phyloP scores from a whole-genome alignment of 2,888 invertebrate genomes.

The Eulithis prunata region DNA sequence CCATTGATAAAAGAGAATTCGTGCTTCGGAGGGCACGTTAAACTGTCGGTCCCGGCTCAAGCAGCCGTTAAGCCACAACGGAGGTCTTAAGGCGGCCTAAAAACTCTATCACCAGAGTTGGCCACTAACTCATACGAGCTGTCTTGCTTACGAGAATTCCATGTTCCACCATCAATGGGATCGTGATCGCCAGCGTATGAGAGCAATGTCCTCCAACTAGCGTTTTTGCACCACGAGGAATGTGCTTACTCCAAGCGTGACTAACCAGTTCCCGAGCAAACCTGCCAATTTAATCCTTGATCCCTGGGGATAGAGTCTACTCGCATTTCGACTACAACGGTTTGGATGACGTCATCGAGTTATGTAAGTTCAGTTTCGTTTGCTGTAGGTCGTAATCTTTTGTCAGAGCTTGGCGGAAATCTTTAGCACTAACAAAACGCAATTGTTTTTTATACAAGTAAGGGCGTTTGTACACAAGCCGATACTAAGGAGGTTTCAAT shows the following conservation, averaged over 20 bases:
- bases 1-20: background rate
- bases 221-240: conserved; percentile 26
- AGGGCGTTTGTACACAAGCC: too few species aligned
- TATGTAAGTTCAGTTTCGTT: conserved; percentile 24
- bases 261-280: conserved; percentile 5
- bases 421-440: background rate
- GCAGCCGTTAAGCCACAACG: too few species aligned
- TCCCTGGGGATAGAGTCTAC: conserved; percentile 12
- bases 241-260: conserved; percentile 22
- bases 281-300: conserved; percentile 10
- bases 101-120: too few species aligned
- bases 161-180: conserved; percentile 6
- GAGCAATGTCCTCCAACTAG: conserved; percentile 23
- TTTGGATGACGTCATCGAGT: conserved; percentile 11
- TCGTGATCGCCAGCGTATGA: conserved; percentile 3
- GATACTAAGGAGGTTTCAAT: too few species aligned
- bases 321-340: conserved; percentile 6
- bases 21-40: too few species aligned
- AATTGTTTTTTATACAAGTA: too few species aligned
- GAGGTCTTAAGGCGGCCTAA: too few species aligned
- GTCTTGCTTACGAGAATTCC: background rate
- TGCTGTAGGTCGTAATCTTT: conserved; percentile 33
- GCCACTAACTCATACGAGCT: too few species aligned
- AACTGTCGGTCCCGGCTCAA: too few species aligned
- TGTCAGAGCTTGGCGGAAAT: background rate